Evolutionary conservation across 2,888 invertebrate genomes (phyloP).

Genomic region (Drosophila kanekoi): DNA sequence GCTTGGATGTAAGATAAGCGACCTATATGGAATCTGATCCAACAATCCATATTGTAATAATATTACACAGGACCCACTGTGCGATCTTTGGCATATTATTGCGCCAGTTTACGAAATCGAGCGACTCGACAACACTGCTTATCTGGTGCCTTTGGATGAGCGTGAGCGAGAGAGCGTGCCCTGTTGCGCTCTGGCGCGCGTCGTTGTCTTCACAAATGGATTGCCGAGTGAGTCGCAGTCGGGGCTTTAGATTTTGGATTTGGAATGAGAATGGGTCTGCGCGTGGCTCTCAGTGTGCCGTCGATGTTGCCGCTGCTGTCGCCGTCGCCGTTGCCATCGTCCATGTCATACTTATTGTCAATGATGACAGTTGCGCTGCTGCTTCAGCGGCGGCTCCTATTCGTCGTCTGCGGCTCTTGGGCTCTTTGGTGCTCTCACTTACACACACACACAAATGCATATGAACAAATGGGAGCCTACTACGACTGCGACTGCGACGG

Average conservation of each 20-base stretch:
- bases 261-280: conserved; percentile 61
- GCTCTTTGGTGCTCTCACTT: conserved; percentile 57
- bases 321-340: conserved; percentile 40
- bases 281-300: conserved; percentile 74
- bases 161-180: conserved; percentile 66
- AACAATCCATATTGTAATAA: background rate
- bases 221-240: conserved; percentile 62
- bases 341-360: conserved; percentile 84
- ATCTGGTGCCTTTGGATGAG: conserved; percentile 28
- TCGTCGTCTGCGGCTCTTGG: conserved; percentile 59
- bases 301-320: conserved; percentile 18
- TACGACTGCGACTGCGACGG: conserved; percentile 48
- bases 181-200: conserved; percentile 76
- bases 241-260: conserved; percentile 49
- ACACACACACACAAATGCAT: conserved; percentile 36
- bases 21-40: no score
- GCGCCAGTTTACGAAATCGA: conserved; percentile 37
- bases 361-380: conserved; percentile 83
- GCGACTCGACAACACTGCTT: conserved; percentile 23
- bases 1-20: background rate
- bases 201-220: conserved; percentile 77
- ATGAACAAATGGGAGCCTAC: conserved; percentile 62
- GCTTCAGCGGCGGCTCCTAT: conserved; percentile 73
- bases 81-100: conserved; percentile 36
- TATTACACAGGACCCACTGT: conserved; percentile 35